Base-by-base conservation (phyloP, 2,888 invertebrate species). In the Latrodectus hesperus region DNA sequence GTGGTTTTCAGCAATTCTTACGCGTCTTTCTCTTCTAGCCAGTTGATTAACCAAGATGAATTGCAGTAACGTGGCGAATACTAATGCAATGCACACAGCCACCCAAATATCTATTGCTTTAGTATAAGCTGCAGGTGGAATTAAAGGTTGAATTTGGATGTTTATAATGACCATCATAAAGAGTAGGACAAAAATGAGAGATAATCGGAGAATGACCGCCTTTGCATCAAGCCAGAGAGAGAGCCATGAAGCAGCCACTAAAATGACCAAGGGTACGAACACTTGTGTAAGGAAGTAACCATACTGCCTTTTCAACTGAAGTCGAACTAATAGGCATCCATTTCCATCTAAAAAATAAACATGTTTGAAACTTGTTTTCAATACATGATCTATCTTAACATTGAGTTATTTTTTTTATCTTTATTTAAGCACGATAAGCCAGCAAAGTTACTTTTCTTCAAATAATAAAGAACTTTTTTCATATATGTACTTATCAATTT, bases 81-180 rank as follows among this genome's bases (percentile, higher is more conserved):
- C 87, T 53, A 88, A 74, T 0, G 87, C 77, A 8, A 88, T 76
- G 60, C 87, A 88, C 12, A 88, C 87, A 0, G 87, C 82, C n/a
- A 83, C 83, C 87, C 87, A 88, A n/a, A 88, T 88, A 60, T 88
- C 87, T 65, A 88, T 83, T 9, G 87, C 87, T 52, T 88, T 88
- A n/a, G 78, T 83, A 17, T 88, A 88, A 5, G 87, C 74, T 22
- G 74, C 67, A 12, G 72, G 38, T 17, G 87, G 87, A 9, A 88
- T 51, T 55, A 74, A 38, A 52, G 73, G 67, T 38, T 88, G 82
- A 9, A 88, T 55, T 26, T 81, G 70, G 6, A 75, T 26, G 64
- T 72, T 68, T 16, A 88, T 72, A 52, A 88, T 65, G 38, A 83
- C 68, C 87, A 88, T 88, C 82, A 88, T 88, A 26, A 82, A 83